Conservation (phyloP, 2,888 invertebrate genomes). For the Chalcis sispes region DNA sequence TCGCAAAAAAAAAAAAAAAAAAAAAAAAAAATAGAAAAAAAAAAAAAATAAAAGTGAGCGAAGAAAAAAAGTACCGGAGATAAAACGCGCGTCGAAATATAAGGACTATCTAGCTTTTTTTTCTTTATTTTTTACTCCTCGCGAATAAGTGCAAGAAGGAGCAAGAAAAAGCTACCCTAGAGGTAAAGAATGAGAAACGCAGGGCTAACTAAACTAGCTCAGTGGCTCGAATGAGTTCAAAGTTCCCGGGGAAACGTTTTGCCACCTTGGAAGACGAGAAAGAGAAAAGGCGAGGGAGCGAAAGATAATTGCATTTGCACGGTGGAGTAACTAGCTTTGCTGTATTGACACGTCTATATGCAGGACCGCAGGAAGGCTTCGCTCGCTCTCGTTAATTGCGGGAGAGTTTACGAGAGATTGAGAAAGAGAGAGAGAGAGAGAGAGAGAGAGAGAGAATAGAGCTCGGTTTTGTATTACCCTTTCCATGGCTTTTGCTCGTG, state of each 20-base stretch:
- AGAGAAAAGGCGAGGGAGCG: neutral
- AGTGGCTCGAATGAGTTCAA: slow-evolving; percentile 4
- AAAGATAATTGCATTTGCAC: slow-evolving; percentile 50
- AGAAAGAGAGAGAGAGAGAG: no score
- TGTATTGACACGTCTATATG: slow-evolving; percentile 41
- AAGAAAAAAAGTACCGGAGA: neutral
- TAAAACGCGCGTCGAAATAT: neutral
- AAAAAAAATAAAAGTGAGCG: neutral
- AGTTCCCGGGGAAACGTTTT: slow-evolving; percentile 24
- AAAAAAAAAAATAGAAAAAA: neutral
- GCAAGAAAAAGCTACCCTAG: neutral
- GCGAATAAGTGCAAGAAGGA: slow-evolving; percentile 13
- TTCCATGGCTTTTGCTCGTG: slow-evolving; percentile 1
- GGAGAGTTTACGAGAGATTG: neutral
- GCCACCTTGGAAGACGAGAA: neutral
- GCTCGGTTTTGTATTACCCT: slow-evolving; percentile 14
- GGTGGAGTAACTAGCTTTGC: slow-evolving; percentile 26
- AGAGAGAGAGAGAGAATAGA: neutral
- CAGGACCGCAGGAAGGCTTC: neutral
- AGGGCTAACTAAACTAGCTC: no score
- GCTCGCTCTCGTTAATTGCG: slow-evolving; percentile 23
- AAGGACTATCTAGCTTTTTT: no score
- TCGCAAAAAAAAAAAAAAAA: slow-evolving; percentile 16
- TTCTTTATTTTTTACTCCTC: no score
- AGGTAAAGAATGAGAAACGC: neutral